Base-by-base conservation (phyloP, 2,888 invertebrate species). In the Omphaloscelis lunosa region DNA sequence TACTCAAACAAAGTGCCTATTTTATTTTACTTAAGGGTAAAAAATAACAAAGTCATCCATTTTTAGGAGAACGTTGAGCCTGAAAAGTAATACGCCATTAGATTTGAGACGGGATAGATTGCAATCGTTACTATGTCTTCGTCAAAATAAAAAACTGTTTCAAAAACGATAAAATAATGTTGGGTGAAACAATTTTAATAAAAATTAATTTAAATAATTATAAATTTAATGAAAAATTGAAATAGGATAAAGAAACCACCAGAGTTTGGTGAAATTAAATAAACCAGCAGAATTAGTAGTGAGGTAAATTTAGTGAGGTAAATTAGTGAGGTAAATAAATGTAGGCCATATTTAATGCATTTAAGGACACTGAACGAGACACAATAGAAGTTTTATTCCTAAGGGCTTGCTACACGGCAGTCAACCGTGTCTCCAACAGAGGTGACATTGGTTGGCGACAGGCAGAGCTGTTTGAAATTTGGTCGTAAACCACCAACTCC, bases 81-180 rank as follows among this genome's bases (percentile, higher is more conserved):
- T 75, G 56, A 68, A 81, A 83, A 72, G 74, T 79, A 74, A 85
- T 75, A 75, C 69, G 77, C 76, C 65, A 80, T 86, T 83, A 86
- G 62, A 74, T 81, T 77, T 61, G 61, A 75, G 76, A 76, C 70
- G 15, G 59, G 73, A 86, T 75, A 77, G 65, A 86, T 86, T 77
- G 65, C 80, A 70, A 82, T 77, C 75, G 53, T 85, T 77, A 74
- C 66, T 74, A 61, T 34, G 41, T 71, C 70, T 39, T 70, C 34
- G n/a, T 77, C 41, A 62, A 41, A 45, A 51, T 53, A n/a, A 34
- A 45, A 77, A 77, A 27, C 5, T n/a, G n/a, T 27, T 41, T 34
- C 20, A 45, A 41, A 74, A 59, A 53, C 29, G 2, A 53, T 73
- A n/a, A 56, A 73, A 34, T 29, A 41, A 61, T 53, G 1, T 41